These are phyloP conservation scores for Ardeotis arabs DNA, from an alignment of 2,113 vertebrate species.

Conservation along the genomic window DNA sequence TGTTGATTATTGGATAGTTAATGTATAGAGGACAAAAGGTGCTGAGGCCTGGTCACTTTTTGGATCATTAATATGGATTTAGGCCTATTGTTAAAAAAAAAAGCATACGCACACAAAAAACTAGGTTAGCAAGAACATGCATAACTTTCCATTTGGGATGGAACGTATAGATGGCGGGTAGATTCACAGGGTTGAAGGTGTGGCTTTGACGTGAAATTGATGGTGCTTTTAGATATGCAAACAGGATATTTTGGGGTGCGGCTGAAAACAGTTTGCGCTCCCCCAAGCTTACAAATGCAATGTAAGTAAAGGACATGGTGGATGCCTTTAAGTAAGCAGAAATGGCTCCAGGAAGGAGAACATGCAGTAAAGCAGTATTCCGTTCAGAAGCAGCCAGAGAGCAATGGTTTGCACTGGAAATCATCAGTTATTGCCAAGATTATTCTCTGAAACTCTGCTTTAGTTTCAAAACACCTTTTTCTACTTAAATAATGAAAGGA, in stretches of 20 bases:
- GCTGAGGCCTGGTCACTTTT: constrained; percentile 65
- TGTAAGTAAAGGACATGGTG: background rate
- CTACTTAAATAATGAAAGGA: background rate
- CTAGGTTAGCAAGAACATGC: constrained; percentile 79
- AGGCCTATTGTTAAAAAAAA: constrained; percentile 79
- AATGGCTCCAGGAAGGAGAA: background rate
- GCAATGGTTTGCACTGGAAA: background rate
- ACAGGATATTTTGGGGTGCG: background rate
- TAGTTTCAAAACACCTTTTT: constrained; percentile 19
- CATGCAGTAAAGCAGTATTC: background rate
- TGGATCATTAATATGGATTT: constrained; percentile 77
- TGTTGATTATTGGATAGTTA: constrained; percentile 74
- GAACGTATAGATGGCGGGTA: background rate
- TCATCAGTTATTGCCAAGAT: background rate
- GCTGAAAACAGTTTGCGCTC: background rate
- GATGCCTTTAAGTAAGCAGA: background rate
- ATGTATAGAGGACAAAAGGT: constrained; percentile 79
- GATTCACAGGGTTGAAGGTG: background rate
- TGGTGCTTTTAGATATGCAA: background rate
- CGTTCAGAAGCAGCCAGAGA: background rate
- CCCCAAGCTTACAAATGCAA: background rate
- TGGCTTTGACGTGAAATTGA: background rate
- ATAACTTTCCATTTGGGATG: constrained; percentile 35
- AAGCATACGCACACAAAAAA: constrained; percentile 20
- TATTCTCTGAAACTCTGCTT: background rate